Evolutionary conservation across 2,888 invertebrate genomes (phyloP).

Genomic region (Busseola fusca): DNA sequence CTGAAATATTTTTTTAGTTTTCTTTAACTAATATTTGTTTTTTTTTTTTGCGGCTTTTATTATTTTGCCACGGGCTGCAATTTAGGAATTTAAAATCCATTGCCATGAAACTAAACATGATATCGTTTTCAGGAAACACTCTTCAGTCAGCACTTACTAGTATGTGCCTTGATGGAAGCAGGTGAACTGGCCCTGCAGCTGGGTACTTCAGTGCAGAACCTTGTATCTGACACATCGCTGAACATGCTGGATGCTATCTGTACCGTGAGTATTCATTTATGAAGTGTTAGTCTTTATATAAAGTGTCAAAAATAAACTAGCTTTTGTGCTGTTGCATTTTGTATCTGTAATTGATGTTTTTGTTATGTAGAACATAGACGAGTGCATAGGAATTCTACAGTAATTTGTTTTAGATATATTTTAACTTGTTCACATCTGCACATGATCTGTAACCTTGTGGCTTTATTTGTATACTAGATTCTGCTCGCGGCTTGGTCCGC

Average conservation of each 20-base stretch:
- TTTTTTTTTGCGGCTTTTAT: too few relatives aligned
- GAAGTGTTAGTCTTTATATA: neutral
- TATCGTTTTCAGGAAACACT: slow-evolving; percentile 91
- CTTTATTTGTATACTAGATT: too few relatives aligned
- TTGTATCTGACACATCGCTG: slow-evolving; percentile 95
- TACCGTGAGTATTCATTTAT: slow-evolving; percentile 79
- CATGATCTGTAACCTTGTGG: too few relatives aligned
- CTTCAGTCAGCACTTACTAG: slow-evolving; percentile 96
- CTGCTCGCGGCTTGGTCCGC: too few relatives aligned
- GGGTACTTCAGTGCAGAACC: slow-evolving; percentile 97
- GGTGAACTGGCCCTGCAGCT: slow-evolving; percentile 96
- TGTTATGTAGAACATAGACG: too few relatives aligned
- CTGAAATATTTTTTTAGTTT: too few relatives aligned
- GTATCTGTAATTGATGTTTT: neutral
- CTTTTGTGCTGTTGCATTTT: neutral
- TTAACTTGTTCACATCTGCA: too few relatives aligned
- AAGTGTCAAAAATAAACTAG: neutral
- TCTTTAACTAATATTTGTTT: too few relatives aligned
- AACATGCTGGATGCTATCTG: slow-evolving; percentile 90
- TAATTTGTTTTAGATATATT: too few relatives aligned
- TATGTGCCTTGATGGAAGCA: slow-evolving; percentile 98
- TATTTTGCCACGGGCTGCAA: too few relatives aligned
- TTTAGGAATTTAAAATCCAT: too few relatives aligned
- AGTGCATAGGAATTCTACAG: too few relatives aligned
- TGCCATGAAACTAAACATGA: neutral